phyloP scores from a whole-genome alignment of 2,888 invertebrate genomes.

The Parelbella ahira region DNA sequence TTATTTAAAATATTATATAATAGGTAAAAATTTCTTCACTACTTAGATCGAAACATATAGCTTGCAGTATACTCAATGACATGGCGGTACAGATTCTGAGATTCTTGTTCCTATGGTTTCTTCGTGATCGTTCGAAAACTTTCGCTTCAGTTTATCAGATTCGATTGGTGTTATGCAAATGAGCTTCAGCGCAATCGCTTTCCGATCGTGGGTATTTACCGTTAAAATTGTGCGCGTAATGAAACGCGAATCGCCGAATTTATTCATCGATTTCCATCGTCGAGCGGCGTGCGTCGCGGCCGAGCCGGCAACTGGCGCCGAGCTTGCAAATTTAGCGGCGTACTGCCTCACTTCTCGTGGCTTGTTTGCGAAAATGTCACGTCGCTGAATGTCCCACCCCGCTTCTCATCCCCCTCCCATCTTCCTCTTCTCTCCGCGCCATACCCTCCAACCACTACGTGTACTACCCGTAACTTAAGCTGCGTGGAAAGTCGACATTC shows the following conservation, averaged over 20 bases:
- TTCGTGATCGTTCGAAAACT: neutral
- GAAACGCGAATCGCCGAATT: conserved; percentile 42
- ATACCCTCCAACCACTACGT: conserved; percentile 39
- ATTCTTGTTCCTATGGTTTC: no score
- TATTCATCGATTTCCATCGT: conserved; percentile 57
- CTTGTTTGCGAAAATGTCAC: conserved; percentile 72
- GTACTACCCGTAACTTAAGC: conserved; percentile 55
- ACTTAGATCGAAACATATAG: no score
- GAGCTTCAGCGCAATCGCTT: neutral
- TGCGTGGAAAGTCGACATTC: conserved; percentile 36
- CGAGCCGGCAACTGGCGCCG: conserved; percentile 45
- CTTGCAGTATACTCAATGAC: no score
- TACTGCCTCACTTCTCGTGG: conserved; percentile 45
- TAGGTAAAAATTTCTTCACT: no score
- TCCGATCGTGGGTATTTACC: neutral
- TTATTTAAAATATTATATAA: no score
- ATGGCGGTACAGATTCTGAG: no score
- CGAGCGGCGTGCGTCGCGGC: conserved; percentile 43
- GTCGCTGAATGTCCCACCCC: conserved; percentile 45
- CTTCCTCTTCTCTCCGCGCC: conserved; percentile 31
- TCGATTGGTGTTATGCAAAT: neutral
- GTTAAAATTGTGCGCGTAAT: conserved; percentile 30
- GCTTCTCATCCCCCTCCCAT: conserved; percentile 31
- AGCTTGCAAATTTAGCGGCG: conserved; percentile 53
- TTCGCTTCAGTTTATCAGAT: neutral